Percentiles rank a stretch among this genome's conserved stretches.
phyloP scores from a whole-genome alignment of 2,888 invertebrate genomes.

The Pecten maximus region DNA sequence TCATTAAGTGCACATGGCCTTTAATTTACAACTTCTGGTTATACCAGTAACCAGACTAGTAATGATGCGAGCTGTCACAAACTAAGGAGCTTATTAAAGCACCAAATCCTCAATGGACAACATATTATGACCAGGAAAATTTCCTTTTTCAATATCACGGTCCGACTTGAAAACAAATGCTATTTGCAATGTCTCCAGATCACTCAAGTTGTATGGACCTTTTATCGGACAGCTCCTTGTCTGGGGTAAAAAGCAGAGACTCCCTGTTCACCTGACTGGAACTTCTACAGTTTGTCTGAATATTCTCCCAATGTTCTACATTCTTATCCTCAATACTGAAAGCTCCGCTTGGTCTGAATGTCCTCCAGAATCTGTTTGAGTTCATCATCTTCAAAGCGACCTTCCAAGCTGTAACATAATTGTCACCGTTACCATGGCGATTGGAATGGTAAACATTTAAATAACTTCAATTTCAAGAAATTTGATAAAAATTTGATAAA shows the following conservation, averaged over 20 bases:
- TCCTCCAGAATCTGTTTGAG: slow-evolving; percentile 97
- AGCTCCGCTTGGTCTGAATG: slow-evolving; percentile 98
- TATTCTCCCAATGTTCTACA: background rate
- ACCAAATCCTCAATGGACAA: too few species aligned
- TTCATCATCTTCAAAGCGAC: slow-evolving; percentile 98
- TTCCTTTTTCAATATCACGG: background rate
- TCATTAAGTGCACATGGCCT: too few species aligned
- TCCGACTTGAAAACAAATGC: background rate
- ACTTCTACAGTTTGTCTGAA: background rate
- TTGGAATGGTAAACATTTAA: too few species aligned
- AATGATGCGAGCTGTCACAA: too few species aligned
- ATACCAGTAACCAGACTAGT: too few species aligned
- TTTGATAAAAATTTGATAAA: background rate
- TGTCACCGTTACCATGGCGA: background rate
- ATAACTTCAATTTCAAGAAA: background rate
- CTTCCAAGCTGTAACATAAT: slow-evolving; percentile 88
- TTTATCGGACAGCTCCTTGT: background rate
- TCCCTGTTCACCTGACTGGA: background rate
- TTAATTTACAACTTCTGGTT: too few species aligned
- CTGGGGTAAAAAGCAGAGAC: background rate
- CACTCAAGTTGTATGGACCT: background rate
- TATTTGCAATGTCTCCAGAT: background rate
- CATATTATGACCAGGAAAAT: background rate
- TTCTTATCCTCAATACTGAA: slow-evolving; percentile 89
- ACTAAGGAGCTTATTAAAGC: background rate